A percentile compares a stretch with the other conserved stretches of the same genome.
Conservation (phyloP, 2,113 vertebrate species). For the Pongo pygmaeus region DNA sequence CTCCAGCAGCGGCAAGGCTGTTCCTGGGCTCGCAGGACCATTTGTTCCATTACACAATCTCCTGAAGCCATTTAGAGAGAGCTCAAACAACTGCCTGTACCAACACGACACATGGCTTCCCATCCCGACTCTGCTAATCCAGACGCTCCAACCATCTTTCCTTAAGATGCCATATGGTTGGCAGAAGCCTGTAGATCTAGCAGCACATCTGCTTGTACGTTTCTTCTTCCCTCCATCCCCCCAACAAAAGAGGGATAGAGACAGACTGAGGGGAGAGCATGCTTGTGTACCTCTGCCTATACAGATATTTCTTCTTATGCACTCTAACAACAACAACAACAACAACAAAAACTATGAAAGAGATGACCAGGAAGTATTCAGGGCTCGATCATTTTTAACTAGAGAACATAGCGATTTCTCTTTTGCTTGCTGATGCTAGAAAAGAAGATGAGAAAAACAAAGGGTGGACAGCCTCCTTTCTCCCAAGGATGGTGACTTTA, state of each 20-base stretch:
- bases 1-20: slow-evolving; percentile 97
- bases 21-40: slow-evolving; percentile 93
- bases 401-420: slow-evolving; percentile 39
- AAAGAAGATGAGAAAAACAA: slow-evolving; percentile 76
- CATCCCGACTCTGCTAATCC: slow-evolving; percentile 93
- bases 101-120: slow-evolving; percentile 96
- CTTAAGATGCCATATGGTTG: slow-evolving; percentile 98
- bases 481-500: not conserved
- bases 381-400: slow-evolving; percentile 60
- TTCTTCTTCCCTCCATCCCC: slow-evolving; percentile 91
- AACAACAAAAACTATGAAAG: slow-evolving; percentile 68
- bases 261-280: slow-evolving; percentile 27
- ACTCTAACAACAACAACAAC: slow-evolving; percentile 58
- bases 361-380: slow-evolving; percentile 58
- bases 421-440: slow-evolving; percentile 66
- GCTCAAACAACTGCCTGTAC: slow-evolving; percentile 98
- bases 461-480: slow-evolving; percentile 33
- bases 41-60: slow-evolving; percentile 99
- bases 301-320: slow-evolving; percentile 66
- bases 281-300: not conserved
- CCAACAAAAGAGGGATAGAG: slow-evolving; percentile 82
- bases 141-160: slow-evolving; percentile 99
- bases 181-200: slow-evolving; percentile 99
- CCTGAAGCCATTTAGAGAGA: slow-evolving; percentile 95
- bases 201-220: slow-evolving; percentile 99